Conservation (phyloP, 2,797 vertebrate species). For the Melanogrammus aeglefinus region DNA sequence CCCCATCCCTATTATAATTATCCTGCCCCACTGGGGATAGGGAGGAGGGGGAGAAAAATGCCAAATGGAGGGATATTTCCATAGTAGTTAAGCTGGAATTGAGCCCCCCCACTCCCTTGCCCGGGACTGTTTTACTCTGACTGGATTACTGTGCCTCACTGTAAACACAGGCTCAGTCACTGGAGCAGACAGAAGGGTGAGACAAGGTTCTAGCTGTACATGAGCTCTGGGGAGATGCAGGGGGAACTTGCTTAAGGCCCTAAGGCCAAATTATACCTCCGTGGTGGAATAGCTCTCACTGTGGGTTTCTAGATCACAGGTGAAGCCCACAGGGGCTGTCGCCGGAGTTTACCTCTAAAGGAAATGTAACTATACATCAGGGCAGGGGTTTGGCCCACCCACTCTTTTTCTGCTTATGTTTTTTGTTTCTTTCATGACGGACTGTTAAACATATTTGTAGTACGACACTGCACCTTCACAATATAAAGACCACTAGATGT, state of each 20-base stretch:
- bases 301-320: not conserved
- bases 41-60: constrained; percentile 21
- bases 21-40: not conserved
- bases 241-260: constrained; percentile 13
- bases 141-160: constrained; percentile 34
- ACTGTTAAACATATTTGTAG: not conserved
- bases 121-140: constrained; percentile 41
- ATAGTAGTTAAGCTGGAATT: constrained; percentile 57
- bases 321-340: not conserved
- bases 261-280: not conserved
- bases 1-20: not conserved
- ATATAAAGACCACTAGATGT: too few relatives aligned
- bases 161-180: constrained; percentile 39
- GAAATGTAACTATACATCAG: not conserved
- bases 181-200: constrained; percentile 30
- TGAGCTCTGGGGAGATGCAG: constrained; percentile 17
- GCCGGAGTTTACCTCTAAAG: not conserved
- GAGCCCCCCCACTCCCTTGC: constrained; percentile 56
- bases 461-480: not conserved
- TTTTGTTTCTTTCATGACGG: not conserved
- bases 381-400: too few relatives aligned
- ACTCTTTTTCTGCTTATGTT: too few relatives aligned
- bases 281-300: not conserved
- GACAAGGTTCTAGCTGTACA: constrained; percentile 31
- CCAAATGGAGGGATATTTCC: constrained; percentile 51